Evolutionary conservation across 2,888 invertebrate species (phyloP).

Genomic region (Stenodema calcarata): DNA sequence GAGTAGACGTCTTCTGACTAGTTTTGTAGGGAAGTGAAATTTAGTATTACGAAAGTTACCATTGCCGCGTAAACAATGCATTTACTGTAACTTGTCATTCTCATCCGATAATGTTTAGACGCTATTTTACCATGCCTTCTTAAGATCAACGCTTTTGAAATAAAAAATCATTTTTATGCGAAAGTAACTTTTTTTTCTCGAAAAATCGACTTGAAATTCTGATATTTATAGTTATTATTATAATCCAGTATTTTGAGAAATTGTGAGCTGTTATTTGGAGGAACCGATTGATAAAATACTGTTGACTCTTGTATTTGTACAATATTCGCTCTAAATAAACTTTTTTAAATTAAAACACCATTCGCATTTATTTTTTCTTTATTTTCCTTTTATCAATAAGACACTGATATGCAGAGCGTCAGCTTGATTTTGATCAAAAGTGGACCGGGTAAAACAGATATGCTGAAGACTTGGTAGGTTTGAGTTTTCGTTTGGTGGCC

Average conservation of each 20-base stretch:
- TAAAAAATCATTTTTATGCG: conserved; percentile 7
- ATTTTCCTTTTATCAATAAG: background rate
- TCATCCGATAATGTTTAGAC: conserved; percentile 8
- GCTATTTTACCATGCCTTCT: conserved; percentile 34
- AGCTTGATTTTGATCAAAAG: too few species aligned
- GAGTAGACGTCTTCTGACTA: background rate
- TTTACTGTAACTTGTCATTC: conserved; percentile 20
- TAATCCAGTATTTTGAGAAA: conserved; percentile 14
- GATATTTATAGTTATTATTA: conserved; percentile 6
- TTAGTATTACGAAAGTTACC: background rate
- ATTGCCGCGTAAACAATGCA: conserved; percentile 27
- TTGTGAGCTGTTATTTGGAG: conserved; percentile 16
- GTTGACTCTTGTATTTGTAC: conserved; percentile 22
- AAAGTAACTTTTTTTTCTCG: background rate
- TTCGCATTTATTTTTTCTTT: background rate
- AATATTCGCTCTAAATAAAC: conserved; percentile 6
- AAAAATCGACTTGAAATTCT: conserved; percentile 1
- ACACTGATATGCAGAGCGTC: background rate
- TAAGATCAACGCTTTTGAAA: conserved; percentile 28
- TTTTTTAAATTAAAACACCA: background rate
- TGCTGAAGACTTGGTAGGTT: too few species aligned
- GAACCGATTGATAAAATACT: background rate
- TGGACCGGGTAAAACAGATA: too few species aligned
- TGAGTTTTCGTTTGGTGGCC: too few species aligned
- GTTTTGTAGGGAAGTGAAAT: background rate